Base-by-base conservation (phyloP, 2,113 vertebrate species). In the Pao palembangensis region DNA sequence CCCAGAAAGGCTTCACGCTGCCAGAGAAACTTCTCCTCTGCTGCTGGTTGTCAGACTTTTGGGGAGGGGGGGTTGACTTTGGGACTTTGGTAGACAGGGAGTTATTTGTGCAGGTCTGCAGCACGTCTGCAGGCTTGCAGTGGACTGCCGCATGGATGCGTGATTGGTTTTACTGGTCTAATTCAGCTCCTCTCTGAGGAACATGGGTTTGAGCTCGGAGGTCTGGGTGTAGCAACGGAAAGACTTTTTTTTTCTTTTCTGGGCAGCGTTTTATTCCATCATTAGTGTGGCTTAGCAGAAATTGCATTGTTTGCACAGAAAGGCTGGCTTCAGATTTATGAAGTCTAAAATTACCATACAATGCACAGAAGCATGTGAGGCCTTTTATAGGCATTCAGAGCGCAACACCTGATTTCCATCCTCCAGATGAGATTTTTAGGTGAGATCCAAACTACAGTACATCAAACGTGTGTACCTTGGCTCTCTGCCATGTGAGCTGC, bases 91-190 rank as follows among this genome's bases (percentile, higher is more conserved):
- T 25, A 81, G 79, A 89, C 88, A 85, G 73, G 76, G 71, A 84
- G 79, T 74, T 84, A 79, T 86, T 88, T 88, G 85, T 88, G 25
- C 65, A 72, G 60, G 77, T 81, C 74, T 83, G 73, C 52, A 73
- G 78, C 65, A 47, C 71, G 80, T 88, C 82, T 87, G 76, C 73
- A 73, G 51, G 53, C 55, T 76, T 81, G 61, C 69, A 72, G 49
- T 77, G 83, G 81, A 81, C 81, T 84, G 81, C 78, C 69, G 72
- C 78, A 76, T 67, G 66, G 76, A 86, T 75, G 85, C 82, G 78
- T 80, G 88, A 82, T 79, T 81, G 84, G 84, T 87, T 89, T 88
- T 87, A 88, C 84, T 86, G 82, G 85, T 85, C 84, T 84, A 38
- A 55, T 63, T 62, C 52, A 18, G 54, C 71, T 58, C 61, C 64